Conservation (phyloP, 1,140 invertebrate genomes). For the Ectropis grisescens region DNA sequence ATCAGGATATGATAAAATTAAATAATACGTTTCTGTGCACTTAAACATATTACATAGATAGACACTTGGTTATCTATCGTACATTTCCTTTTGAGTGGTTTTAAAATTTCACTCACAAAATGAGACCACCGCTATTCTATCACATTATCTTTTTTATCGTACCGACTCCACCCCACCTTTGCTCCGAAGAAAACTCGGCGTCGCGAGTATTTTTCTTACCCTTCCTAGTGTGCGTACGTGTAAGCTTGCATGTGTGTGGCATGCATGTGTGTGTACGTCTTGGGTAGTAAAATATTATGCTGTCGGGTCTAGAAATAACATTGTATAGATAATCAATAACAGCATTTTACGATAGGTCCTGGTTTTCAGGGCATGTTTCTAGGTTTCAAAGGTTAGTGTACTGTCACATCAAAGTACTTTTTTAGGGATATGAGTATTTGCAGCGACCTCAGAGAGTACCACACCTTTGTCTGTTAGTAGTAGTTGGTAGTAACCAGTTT, state of each 20-base stretch:
- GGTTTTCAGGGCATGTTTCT: slow-evolving; percentile 15
- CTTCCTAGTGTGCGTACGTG: slow-evolving; percentile 21
- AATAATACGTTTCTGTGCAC: no score
- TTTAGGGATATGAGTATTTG: no score
- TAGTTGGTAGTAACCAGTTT: no score
- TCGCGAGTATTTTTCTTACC: slow-evolving; percentile 64
- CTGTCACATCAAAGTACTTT: neutral
- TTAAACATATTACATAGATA: no score
- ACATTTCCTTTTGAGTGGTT: no score
- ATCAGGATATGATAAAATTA: no score
- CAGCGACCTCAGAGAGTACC: no score
- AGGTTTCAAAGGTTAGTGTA: neutral
- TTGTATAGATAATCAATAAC: slow-evolving; percentile 70
- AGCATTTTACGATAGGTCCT: slow-evolving; percentile 46
- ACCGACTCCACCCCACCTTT: slow-evolving; percentile 2
- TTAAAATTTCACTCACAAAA: no score
- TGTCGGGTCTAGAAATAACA: slow-evolving; percentile 66
- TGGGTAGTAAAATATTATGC: slow-evolving; percentile 68
- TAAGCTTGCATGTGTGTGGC: slow-evolving; percentile 15
- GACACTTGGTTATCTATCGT: no score
- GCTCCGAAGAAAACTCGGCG: slow-evolving; percentile 56
- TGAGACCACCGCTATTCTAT: no score
- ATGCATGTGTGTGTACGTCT: slow-evolving; percentile 27
- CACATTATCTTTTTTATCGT: no score
- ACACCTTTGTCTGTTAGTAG: no score